These are phyloP conservation scores for Drosophila fungiperda DNA, from an alignment of 2,888 invertebrate species.

Conservation along the genomic window DNA sequence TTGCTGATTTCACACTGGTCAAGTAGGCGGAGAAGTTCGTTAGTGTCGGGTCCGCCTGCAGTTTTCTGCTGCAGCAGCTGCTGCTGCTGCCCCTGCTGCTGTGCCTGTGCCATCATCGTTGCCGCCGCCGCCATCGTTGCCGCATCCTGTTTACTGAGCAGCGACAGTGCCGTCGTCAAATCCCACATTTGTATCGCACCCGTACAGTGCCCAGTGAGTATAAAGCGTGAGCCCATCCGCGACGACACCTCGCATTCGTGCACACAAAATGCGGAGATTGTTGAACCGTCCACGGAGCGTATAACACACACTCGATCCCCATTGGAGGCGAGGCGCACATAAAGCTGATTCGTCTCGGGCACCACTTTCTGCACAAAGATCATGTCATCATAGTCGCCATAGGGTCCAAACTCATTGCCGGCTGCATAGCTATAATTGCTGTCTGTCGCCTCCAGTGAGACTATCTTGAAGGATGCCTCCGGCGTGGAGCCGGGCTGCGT, in stretches of 20 bases:
- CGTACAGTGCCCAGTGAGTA: constrained; percentile 96
- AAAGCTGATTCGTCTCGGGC: constrained; percentile 97
- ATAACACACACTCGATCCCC: constrained; percentile 98
- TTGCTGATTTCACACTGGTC: constrained; percentile 97
- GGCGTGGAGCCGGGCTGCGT: constrained; percentile 99
- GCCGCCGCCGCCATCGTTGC: constrained; percentile 85
- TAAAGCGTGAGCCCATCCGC: constrained; percentile 95
- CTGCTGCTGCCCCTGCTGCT: neutral
- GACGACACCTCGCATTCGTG: constrained; percentile 99
- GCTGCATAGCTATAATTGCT: constrained; percentile 88
- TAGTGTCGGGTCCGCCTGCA: constrained; percentile 94
- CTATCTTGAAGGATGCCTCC: constrained; percentile 96
- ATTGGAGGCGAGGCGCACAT: constrained; percentile 97
- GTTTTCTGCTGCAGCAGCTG: constrained; percentile 82
- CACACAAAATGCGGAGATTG: constrained; percentile 97
- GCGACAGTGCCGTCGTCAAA: constrained; percentile 96
- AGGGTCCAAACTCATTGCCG: constrained; percentile 93
- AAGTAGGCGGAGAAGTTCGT: constrained; percentile 94
- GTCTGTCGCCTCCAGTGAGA: constrained; percentile 87
- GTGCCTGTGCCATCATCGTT: constrained; percentile 2
- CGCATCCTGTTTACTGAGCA: constrained; percentile 89
- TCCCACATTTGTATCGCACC: constrained; percentile 99
- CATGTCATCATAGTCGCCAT: constrained; percentile 98
- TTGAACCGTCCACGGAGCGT: constrained; percentile 96
- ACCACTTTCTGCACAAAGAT: constrained; percentile 99